A percentile compares a stretch with the other conserved stretches of the same genome.
These are phyloP conservation scores for Drosophila saltans DNA, from an alignment of 1,140 invertebrate genomes.

Conservation along the genomic window DNA sequence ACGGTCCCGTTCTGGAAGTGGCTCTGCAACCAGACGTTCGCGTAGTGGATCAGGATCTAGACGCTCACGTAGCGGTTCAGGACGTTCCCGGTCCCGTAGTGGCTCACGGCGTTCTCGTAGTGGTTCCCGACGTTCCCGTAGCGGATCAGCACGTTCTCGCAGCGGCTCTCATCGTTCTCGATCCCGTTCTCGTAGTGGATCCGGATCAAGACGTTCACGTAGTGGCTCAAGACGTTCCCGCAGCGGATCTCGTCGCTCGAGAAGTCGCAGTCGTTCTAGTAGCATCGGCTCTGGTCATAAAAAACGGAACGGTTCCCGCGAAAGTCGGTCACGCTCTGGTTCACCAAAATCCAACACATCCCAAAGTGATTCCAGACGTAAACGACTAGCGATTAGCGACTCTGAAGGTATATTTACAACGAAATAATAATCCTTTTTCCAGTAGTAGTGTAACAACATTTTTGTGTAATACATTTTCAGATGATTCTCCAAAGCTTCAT, in stretches of 20 bases:
- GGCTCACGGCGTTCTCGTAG: conserved; percentile 36
- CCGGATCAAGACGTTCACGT: conserved; percentile 66
- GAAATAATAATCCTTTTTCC: too few relatives aligned
- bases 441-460: background rate
- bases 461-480: conserved; percentile 25
- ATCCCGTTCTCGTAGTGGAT: conserved; percentile 55
- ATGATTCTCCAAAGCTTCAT: conserved; percentile 57
- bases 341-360: conserved; percentile 59
- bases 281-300: conserved; percentile 56
- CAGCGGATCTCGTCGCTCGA: conserved; percentile 62
- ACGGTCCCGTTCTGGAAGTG: conserved; percentile 66
- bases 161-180: conserved; percentile 71
- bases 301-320: conserved; percentile 72
- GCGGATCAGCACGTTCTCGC: conserved; percentile 66
- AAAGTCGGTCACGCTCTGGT: conserved; percentile 81
- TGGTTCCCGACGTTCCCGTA: conserved; percentile 69
- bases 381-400: conserved; percentile 84
- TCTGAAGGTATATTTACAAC: conserved; percentile 83
- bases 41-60: conserved; percentile 75
- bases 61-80: conserved; percentile 73
- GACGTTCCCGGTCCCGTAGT: conserved; percentile 22
- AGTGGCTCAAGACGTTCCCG: conserved; percentile 83
- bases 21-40: conserved; percentile 65
- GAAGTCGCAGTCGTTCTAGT: conserved; percentile 74
- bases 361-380: conserved; percentile 56